A percentile compares a stretch with the other conserved stretches of the same genome.
Conservation (phyloP, 2,797 vertebrate species). For the Cuculus canorus region DNA sequence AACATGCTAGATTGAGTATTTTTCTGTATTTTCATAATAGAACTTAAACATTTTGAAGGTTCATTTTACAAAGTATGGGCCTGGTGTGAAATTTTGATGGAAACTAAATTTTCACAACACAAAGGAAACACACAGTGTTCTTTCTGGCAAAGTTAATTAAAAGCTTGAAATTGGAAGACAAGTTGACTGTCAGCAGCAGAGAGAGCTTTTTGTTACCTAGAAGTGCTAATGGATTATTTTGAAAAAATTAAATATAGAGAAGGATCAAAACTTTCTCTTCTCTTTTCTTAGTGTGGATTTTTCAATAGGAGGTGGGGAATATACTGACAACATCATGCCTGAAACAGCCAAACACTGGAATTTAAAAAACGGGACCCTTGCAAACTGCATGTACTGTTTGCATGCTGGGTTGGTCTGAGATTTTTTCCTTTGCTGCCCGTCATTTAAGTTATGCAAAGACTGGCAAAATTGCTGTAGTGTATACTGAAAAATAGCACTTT, state of each 20-base stretch:
- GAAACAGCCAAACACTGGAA: background rate
- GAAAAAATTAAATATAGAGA: background rate
- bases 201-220: background rate
- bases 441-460: background rate
- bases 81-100: background rate
- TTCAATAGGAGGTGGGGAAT: background rate
- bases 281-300: background rate
- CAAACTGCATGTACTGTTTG: background rate
- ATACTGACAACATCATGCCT: background rate
- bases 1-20: background rate
- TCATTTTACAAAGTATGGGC: background rate
- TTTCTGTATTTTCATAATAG: background rate
- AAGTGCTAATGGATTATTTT: background rate
- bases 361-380: background rate
- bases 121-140: background rate
- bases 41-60: background rate
- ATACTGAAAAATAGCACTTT: background rate
- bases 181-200: background rate
- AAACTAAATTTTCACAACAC: background rate
- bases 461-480: background rate
- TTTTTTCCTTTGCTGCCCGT: background rate
- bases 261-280: background rate
- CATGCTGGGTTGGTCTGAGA: background rate
- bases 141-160: background rate
- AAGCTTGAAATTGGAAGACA: background rate